Evolutionary conservation across 2,797 vertebrate species (phyloP).

Genomic region (Heliangelus exortis): DNA sequence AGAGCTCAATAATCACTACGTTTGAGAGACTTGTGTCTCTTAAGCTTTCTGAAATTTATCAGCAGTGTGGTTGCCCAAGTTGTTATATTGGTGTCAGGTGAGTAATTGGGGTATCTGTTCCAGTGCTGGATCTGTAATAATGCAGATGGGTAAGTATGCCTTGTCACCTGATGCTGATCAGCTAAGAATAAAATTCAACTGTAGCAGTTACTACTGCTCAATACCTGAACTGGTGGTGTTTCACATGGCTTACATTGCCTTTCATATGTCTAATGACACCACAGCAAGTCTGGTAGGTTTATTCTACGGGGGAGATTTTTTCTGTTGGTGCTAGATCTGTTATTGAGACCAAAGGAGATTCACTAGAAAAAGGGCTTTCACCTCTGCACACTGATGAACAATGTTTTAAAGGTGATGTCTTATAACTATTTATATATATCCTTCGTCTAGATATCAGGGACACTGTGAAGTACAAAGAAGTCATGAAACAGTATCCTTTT

Average conservation of each 20-base stretch:
- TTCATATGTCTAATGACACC: background rate
- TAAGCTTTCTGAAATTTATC: background rate
- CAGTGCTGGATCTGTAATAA: background rate
- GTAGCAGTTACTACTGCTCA: background rate
- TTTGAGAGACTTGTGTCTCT: background rate
- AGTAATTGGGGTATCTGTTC: background rate
- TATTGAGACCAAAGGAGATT: background rate
- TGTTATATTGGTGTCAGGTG: background rate
- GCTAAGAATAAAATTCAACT: accelerated
- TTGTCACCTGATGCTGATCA: background rate
- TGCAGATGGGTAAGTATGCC: accelerated
- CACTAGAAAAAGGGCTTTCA: background rate
- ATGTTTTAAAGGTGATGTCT: background rate
- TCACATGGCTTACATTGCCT: accelerated
- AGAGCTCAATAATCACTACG: background rate
- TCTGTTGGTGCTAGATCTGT: background rate
- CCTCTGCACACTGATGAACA: background rate
- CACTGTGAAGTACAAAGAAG: conserved; percentile 97
- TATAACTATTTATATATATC: background rate
- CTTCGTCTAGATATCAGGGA: conserved; percentile 89
- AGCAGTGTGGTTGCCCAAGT: accelerated
- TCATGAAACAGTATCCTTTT: conserved; percentile 96
- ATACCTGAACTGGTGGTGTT: background rate
- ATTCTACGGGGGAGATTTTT: background rate
- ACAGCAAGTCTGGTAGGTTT: background rate